Evolutionary conservation across 2,888 invertebrate species (phyloP).

Genomic region (Leucania comma): DNA sequence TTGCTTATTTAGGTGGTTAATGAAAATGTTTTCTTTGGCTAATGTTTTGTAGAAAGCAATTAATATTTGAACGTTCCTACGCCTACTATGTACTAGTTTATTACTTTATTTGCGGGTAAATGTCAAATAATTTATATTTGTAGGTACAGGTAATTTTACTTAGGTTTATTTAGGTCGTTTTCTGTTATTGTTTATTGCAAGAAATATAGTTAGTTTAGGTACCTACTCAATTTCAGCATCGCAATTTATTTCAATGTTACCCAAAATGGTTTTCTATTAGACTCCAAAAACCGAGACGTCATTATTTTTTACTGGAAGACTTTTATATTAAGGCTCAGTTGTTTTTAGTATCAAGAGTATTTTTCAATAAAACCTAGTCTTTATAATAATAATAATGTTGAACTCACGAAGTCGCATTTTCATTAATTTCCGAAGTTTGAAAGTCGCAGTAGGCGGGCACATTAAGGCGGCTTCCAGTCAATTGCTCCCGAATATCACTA

Average conservation of each 20-base stretch:
- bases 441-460: constrained; percentile 52
- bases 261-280: constrained; percentile 31
- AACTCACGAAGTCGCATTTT: constrained; percentile 41
- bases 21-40: constrained; percentile 31
- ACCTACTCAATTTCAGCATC: constrained; percentile 6
- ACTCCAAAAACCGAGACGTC: constrained; percentile 8
- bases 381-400: constrained; percentile 38
- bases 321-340: constrained; percentile 20
- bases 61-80: constrained; percentile 39
- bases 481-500: constrained; percentile 74
- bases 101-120: constrained; percentile 12
- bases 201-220: constrained; percentile 17
- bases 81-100: constrained; percentile 6
- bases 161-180: constrained; percentile 16
- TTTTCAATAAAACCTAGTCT: constrained; percentile 38
- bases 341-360: constrained; percentile 7
- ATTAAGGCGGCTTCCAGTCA: constrained; percentile 70
- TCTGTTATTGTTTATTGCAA: constrained; percentile 24
- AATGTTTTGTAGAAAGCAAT: constrained; percentile 30
- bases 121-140: constrained; percentile 18
- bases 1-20: constrained; percentile 42
- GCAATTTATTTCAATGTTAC: constrained; percentile 28
- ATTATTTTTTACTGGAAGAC: constrained; percentile 33
- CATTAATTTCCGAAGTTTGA: constrained; percentile 51
- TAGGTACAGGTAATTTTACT: constrained; percentile 12